Evolutionary conservation across 2,797 vertebrate genomes (phyloP), one percentile per base, ranked within the genome.

Genomic region (Rhinichthys osculus): DNA sequence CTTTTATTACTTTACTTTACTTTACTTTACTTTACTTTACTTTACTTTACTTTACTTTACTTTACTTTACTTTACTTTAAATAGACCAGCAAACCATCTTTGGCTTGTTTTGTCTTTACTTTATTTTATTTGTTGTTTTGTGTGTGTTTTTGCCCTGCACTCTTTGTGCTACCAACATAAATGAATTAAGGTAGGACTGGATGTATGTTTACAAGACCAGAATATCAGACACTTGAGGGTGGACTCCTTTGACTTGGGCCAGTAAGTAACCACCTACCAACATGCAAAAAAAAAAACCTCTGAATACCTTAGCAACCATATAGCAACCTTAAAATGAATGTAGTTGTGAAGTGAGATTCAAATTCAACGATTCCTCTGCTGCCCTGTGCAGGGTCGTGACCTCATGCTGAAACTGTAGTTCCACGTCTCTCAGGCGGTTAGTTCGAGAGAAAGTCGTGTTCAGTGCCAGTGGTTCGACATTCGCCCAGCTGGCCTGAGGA

Each of bases 361-460:
- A 19, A 66, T 33, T 54, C 40, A 62, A 0, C 73, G 13, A 16
- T 27, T 9, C 38, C 16, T 1, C 23, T 1, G 33, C 50, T 30
- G 66, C 62, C 69, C 52, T 30, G 21, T 44, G 52, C 40, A 21
- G 81, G 79, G 70, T 82, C 70, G 1, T 10, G 38, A 82, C 81
- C 52, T 82, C 47, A 1, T 4, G 44, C 79, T 9, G 78, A 66
- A 47, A 30, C 59, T n/a, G 17, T 1, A 21, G 52, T 13, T 57
- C 19, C 74, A n/a, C 23, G 72, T 52, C 47, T 52, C 16, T 4
- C 27, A 5, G 5, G 16, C 64, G 64, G 14, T 67, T 67, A 5
- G n/a, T 62, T 2, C 0, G 54, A 64, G 59, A 27, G 16, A 67
- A 67, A 67, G 33, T 19, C 3, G 33, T 35, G 30, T 54, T 77